A percentile compares a stretch with the other conserved stretches of the same genome.
Evolutionary conservation across 2,113 vertebrate species (phyloP).

Genomic region (Condylura cristata): DNA sequence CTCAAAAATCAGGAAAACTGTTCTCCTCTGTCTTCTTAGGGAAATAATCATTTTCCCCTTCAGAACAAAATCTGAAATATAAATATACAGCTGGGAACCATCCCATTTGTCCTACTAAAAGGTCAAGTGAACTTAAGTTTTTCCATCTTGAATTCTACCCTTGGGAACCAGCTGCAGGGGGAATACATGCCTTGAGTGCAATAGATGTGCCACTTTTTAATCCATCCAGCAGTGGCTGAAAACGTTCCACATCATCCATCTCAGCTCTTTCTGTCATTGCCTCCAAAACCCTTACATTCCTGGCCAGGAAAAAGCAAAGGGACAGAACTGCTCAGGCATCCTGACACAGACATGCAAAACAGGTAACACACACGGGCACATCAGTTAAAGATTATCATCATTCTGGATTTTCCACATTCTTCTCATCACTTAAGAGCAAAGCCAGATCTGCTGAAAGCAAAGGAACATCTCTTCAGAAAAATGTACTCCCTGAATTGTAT

Average conservation of each 20-base stretch:
- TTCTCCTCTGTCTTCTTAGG: slow-evolving; percentile 41
- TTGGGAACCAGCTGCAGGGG: background rate
- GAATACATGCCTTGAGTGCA: slow-evolving; percentile 86
- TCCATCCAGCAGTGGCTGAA: slow-evolving; percentile 91
- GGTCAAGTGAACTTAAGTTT: background rate
- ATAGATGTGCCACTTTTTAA: slow-evolving; percentile 86
- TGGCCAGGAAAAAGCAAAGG: slow-evolving; percentile 60
- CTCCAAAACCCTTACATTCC: slow-evolving; percentile 92
- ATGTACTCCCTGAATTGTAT: slow-evolving; percentile 22
- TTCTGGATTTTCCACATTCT: background rate
- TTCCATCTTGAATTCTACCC: slow-evolving; percentile 30
- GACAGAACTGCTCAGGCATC: background rate
- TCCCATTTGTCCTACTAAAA: slow-evolving; percentile 37
- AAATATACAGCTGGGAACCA: slow-evolving; percentile 12
- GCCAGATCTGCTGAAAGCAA: slow-evolving; percentile 42
- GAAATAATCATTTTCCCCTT: slow-evolving; percentile 18
- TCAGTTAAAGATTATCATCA: background rate
- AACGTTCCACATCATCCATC: slow-evolving; percentile 90
- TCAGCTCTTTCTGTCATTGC: slow-evolving; percentile 93
- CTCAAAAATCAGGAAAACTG: slow-evolving; percentile 4
- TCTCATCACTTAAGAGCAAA: background rate
- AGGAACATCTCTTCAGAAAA: slow-evolving; percentile 13
- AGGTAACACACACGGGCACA: background rate
- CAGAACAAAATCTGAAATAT: slow-evolving; percentile 28
- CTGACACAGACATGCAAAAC: background rate